A percentile compares a stretch with the other conserved stretches of the same genome.
These are phyloP conservation scores for Atta texana DNA, from an alignment of 1,140 invertebrate genomes.

Conservation along the genomic window DNA sequence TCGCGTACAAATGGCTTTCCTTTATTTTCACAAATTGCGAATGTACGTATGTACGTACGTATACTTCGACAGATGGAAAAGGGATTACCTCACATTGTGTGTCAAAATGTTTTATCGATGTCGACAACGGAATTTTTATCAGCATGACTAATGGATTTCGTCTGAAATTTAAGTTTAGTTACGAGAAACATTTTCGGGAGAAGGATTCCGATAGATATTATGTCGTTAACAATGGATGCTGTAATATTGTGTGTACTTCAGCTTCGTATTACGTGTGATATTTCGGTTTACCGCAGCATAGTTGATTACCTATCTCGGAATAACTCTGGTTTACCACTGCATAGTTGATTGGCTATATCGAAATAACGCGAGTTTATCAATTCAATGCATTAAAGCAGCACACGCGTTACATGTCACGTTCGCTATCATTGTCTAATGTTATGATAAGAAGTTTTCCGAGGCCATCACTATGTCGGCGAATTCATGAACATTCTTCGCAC, in stretches of 20 bases:
- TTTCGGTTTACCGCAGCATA: conserved; percentile 75
- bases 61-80: conserved; percentile 13
- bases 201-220: conserved; percentile 2
- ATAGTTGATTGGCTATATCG: conserved; percentile 74
- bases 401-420: not conserved
- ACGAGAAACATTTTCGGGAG: not conserved
- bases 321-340: conserved; percentile 75
- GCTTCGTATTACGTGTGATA: conserved; percentile 73
- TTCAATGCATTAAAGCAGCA: conserved; percentile 66
- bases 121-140: conserved; percentile 44
- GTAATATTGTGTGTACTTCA: conserved; percentile 64
- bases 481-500: conserved; percentile 53
- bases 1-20: conserved; percentile 43
- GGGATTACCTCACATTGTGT: conserved; percentile 40
- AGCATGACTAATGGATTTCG: conserved; percentile 38
- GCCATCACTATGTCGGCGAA: conserved; percentile 1
- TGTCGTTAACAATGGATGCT: conserved; percentile 51
- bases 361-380: conserved; percentile 69
- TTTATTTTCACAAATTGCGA: conserved; percentile 55
- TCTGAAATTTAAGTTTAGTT: not conserved
- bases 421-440: not conserved
- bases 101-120: conserved; percentile 54
- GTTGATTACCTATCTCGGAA: conserved; percentile 75
- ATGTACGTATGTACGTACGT: not conserved
- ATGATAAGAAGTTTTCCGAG: conserved; percentile 46